Percentiles rank a stretch among this genome's conserved stretches.
These are phyloP conservation scores for Sphenopsis melanotis DNA, from an alignment of 2,797 vertebrate species.

Conservation along the genomic window DNA sequence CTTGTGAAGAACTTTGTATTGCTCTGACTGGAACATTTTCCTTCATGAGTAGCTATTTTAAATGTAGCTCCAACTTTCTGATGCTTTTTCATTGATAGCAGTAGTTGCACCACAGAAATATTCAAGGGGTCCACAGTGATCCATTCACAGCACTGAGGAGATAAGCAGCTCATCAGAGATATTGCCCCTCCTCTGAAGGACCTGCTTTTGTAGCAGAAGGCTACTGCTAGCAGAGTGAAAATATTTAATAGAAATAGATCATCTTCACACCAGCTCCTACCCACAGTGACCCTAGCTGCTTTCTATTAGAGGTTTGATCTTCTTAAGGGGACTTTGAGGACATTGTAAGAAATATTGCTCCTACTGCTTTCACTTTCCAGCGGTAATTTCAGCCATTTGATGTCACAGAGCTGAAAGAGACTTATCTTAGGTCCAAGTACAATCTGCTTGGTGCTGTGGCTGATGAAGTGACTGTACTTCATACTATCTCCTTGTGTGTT, in stretches of 20 bases:
- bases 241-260: background rate
- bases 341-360: background rate
- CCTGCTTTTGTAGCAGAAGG: background rate
- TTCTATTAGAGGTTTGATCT: background rate
- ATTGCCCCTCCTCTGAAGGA: background rate
- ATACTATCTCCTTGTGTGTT: background rate
- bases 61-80: background rate
- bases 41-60: background rate
- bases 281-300: background rate
- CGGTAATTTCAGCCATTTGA: background rate
- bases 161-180: background rate
- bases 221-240: background rate
- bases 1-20: background rate
- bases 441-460: background rate
- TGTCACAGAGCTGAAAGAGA: background rate
- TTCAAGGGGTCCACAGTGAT: background rate
- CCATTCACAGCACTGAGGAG: background rate
- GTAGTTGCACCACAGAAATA: background rate
- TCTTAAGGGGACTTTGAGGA: background rate
- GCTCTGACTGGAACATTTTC: background rate
- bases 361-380: background rate
- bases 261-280: background rate
- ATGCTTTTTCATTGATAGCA: background rate
- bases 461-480: background rate
- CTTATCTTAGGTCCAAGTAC: background rate